These are phyloP conservation scores for Dicrostonyx torquatus DNA, from an alignment of 2,797 vertebrate species.

Conservation along the genomic window DNA sequence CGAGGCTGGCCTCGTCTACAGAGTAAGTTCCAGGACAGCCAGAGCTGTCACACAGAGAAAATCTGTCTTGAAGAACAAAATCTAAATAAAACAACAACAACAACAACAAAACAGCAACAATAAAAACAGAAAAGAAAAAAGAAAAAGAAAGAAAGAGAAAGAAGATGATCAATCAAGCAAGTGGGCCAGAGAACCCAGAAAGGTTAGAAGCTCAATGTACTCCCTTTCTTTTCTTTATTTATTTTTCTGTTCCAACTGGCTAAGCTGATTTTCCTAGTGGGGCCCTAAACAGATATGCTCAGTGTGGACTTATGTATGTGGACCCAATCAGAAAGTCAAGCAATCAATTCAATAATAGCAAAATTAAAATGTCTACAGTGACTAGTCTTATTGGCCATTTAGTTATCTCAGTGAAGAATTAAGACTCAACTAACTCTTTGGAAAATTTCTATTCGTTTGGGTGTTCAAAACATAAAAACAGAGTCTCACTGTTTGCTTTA, in stretches of 20 bases:
- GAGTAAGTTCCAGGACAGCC: not conserved
- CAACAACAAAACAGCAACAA: not conserved
- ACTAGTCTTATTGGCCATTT: not conserved
- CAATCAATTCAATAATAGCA: conserved; percentile 24
- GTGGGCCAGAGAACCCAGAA: not conserved
- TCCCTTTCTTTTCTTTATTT: not conserved
- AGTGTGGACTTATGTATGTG: not conserved
- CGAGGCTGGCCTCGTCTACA: not conserved
- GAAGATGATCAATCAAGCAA: not conserved
- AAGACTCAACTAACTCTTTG: conserved; percentile 1
- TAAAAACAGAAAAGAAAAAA: not conserved
- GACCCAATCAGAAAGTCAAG: not conserved
- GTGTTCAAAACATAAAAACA: not conserved
- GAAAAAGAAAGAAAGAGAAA: not conserved
- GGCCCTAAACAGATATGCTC: not conserved
- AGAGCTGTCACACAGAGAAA: not conserved
- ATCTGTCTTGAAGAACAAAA: not conserved
- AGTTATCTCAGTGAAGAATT: not conserved
- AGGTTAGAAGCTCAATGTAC: not conserved
- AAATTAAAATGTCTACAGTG: not conserved
- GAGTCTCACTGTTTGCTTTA: not conserved
- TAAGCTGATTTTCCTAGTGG: not conserved
- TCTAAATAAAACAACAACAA: not conserved
- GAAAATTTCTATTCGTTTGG: not conserved
- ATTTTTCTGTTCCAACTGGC: not conserved